Evolutionary conservation across 2,888 invertebrate species (phyloP), one percentile per base, ranked within the genome.

Genomic region (Drosophila testacea): DNA sequence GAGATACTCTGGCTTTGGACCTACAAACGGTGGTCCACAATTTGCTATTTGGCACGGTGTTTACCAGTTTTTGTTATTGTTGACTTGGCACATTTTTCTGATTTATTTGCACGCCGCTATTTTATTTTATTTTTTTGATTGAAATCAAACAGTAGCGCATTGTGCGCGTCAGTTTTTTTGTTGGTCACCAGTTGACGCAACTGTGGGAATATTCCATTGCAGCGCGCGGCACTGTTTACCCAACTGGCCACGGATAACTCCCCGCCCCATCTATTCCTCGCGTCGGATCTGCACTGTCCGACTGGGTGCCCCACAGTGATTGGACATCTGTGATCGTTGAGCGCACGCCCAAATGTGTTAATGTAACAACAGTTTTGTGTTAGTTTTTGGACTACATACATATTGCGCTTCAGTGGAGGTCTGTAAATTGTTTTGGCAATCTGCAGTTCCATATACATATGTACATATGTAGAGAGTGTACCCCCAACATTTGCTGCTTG

Each of bases 181-280:
- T 27, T 38, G 52, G 46, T 41, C 27, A 51, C 51, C 63, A 38
- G 52, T 79, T 79, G 77, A 77, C 77, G 73, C 70, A 80, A 74
- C 80, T 87, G 87, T 83, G 83, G 83, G 83, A 83, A 83, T 83
- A 83, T 83, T 83, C 87, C 83, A 83, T 55, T 86, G 81, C 79
- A 84, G 79, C 75, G 62, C 56, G 65, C 66, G 44, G 62, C 73
- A 47, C 54, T 77, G 71, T 77, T 83, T 84, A 79, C 66, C 48
- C 54, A 72, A 79, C 54, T 69, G 63, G 52, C 42, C 32, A 28
- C 51, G 6, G 22, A 22, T 22, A 22, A 6, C 4, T 6, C 44
- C 39, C 41, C 51, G 46, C 11, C 36, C 42, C 42, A 4, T n/a
- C 38, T 50, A 1, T 7, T 11, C 16, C 6, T 7, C 9, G 4